phyloP scores from a whole-genome alignment of 2,888 invertebrate species.

The Harpagoxenus sublaevis region DNA sequence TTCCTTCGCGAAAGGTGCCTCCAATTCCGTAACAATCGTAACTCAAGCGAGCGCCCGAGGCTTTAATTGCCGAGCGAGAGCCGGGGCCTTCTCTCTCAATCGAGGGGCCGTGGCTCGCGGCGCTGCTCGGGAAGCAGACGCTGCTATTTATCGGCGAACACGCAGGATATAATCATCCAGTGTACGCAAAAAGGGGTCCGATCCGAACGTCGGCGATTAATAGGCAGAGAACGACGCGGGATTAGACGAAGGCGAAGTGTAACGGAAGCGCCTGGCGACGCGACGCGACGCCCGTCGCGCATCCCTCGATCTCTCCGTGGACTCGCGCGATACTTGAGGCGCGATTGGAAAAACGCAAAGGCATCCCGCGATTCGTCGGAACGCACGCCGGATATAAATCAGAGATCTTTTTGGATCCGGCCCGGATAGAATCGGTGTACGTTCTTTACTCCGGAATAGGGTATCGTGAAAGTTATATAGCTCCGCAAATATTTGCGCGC shows the following conservation, averaged over 20 bases:
- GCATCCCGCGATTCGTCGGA: not conserved
- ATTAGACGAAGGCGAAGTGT: constrained; percentile 20
- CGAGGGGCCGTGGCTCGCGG: constrained; percentile 37
- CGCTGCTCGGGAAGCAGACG: constrained; percentile 28
- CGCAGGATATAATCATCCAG: constrained; percentile 32
- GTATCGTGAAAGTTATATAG: constrained; percentile 17
- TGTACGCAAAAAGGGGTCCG: constrained; percentile 15
- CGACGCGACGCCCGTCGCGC: not conserved
- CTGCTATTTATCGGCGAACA: constrained; percentile 39
- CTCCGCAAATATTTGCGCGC: constrained; percentile 42
- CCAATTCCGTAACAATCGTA: constrained; percentile 47
- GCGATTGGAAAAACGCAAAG: not conserved
- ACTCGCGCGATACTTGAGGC: not conserved
- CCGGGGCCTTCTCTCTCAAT: constrained; percentile 27
- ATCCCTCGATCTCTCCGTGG: not conserved
- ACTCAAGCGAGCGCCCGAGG: constrained; percentile 37
- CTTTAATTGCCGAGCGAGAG: constrained; percentile 42
- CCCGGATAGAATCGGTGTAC: not conserved
- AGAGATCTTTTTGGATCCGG: not conserved
- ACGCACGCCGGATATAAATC: not conserved
- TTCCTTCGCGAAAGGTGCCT: constrained; percentile 31
- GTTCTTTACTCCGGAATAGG: constrained; percentile 17
- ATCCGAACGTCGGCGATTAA: constrained; percentile 30
- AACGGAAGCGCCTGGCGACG: not conserved
- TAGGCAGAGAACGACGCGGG: constrained; percentile 7